Evolutionary conservation across 2,113 vertebrate species (phyloP).

Genomic region (Hypomesus transpacificus): DNA sequence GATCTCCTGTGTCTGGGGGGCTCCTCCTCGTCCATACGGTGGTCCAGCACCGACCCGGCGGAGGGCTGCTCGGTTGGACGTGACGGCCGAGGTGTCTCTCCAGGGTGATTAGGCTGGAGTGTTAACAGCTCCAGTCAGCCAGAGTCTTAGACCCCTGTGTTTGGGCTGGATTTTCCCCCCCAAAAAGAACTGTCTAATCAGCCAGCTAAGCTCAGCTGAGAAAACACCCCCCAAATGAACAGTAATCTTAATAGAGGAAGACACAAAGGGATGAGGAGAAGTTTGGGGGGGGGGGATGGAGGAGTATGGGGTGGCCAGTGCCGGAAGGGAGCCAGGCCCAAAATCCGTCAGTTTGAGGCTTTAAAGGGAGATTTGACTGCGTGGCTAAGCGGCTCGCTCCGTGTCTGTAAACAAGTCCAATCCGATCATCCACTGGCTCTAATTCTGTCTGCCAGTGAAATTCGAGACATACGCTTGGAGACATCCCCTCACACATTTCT

Average conservation of each 20-base stretch:
- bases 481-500: slow-evolving; percentile 14
- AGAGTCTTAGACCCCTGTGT: slow-evolving; percentile 51
- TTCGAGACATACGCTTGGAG: slow-evolving; percentile 53
- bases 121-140: slow-evolving; percentile 29
- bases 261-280: slow-evolving; percentile 59
- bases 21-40: slow-evolving; percentile 62
- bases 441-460: slow-evolving; percentile 77
- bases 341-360: slow-evolving; percentile 78
- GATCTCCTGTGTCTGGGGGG: slow-evolving; percentile 53
- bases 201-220: slow-evolving; percentile 59
- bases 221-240: slow-evolving; percentile 50
- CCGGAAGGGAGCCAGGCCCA: slow-evolving; percentile 59
- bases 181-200: slow-evolving; percentile 53
- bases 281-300: slow-evolving; percentile 13
- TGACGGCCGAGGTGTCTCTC: not conserved
- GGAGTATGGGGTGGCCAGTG: slow-evolving; percentile 30
- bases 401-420: slow-evolving; percentile 82
- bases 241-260: slow-evolving; percentile 69
- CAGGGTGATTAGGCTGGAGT: not conserved
- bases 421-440: slow-evolving; percentile 78
- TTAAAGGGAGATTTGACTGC: slow-evolving; percentile 80
- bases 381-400: slow-evolving; percentile 70
- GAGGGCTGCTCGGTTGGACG: not conserved
- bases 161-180: slow-evolving; percentile 49
- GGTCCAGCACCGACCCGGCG: slow-evolving; percentile 36